Evolutionary conservation across 2,888 invertebrate genomes (phyloP).

Genomic region (Nezara viridula): DNA sequence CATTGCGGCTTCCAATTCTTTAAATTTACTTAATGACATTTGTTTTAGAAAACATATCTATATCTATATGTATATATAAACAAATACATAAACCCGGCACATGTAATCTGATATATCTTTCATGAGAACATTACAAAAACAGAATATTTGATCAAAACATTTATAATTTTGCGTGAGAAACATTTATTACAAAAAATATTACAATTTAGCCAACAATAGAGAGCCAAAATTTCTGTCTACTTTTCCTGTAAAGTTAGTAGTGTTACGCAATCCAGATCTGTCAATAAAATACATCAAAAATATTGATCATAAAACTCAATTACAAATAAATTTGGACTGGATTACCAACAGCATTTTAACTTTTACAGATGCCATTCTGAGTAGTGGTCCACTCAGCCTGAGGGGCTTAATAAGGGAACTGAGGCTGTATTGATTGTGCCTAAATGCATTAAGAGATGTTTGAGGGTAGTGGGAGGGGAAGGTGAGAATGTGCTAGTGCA

Average conservation of each 20-base stretch:
- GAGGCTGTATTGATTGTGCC: slow-evolving; percentile 41
- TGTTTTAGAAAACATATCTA: background rate
- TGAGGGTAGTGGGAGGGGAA: slow-evolving; percentile 28
- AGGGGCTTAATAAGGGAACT: background rate
- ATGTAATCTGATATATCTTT: slow-evolving; percentile 10
- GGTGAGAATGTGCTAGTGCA: slow-evolving; percentile 45
- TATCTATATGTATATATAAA: background rate
- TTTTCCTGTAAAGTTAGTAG: background rate
- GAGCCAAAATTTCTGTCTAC: slow-evolving; percentile 51
- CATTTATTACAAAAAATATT: background rate
- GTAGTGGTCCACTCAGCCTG: background rate
- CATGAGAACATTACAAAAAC: background rate
- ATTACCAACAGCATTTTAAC: slow-evolving; percentile 7
- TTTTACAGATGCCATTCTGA: slow-evolving; percentile 28
- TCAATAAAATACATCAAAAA: background rate
- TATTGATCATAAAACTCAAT: background rate
- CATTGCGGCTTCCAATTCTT: background rate
- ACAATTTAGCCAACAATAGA: slow-evolving; percentile 50
- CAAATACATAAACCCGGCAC: background rate
- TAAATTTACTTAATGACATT: background rate
- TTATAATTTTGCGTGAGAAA: background rate
- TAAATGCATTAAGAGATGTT: slow-evolving; percentile 44
- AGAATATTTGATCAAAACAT: background rate
- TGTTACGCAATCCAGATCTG: slow-evolving; percentile 46
- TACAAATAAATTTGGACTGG: background rate